Conservation (phyloP, 2,888 invertebrate genomes). For the Saturnia japonica region DNA sequence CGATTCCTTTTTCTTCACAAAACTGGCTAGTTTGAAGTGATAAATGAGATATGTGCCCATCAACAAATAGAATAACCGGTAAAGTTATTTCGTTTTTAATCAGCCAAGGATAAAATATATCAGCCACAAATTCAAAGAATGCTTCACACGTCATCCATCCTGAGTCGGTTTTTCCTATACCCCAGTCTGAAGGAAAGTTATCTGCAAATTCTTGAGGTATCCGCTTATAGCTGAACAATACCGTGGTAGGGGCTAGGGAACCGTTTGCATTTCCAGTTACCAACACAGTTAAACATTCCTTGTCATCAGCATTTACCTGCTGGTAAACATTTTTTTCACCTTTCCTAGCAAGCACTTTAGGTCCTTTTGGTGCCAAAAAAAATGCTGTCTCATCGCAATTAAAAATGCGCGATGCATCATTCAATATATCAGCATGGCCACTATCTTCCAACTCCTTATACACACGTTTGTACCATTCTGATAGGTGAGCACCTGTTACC, state of each 20-base stretch:
- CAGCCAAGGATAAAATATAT: constrained; percentile 52
- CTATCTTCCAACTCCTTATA: constrained; percentile 31
- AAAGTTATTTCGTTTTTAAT: constrained; percentile 35
- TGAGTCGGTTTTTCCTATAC: constrained; percentile 53
- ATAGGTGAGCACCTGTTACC: constrained; percentile 32
- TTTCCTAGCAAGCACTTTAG: constrained; percentile 5
- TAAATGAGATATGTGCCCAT: constrained; percentile 20
- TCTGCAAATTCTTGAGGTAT: constrained; percentile 31
- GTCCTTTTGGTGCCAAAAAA: constrained; percentile 31
- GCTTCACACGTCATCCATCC: constrained; percentile 62
- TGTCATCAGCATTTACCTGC: constrained; percentile 27
- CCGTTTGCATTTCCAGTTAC: constrained; percentile 28
- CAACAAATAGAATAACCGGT: constrained; percentile 29
- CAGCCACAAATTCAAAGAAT: constrained; percentile 15
- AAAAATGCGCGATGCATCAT: constrained; percentile 32
- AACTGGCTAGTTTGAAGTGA: constrained; percentile 34
- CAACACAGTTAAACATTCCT: constrained; percentile 25
- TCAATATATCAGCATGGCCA: constrained; percentile 28
- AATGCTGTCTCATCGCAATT: constrained; percentile 35
- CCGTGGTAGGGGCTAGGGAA: constrained; percentile 26
- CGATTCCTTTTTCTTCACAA: constrained; percentile 17
- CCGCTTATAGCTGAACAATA: constrained; percentile 21
- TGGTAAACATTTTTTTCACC: constrained; percentile 25
- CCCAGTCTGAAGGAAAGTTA: constrained; percentile 48
- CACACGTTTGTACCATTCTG: constrained; percentile 32